phyloP scores from a whole-genome alignment of 2,888 invertebrate species.

The Agriotes lineatus region DNA sequence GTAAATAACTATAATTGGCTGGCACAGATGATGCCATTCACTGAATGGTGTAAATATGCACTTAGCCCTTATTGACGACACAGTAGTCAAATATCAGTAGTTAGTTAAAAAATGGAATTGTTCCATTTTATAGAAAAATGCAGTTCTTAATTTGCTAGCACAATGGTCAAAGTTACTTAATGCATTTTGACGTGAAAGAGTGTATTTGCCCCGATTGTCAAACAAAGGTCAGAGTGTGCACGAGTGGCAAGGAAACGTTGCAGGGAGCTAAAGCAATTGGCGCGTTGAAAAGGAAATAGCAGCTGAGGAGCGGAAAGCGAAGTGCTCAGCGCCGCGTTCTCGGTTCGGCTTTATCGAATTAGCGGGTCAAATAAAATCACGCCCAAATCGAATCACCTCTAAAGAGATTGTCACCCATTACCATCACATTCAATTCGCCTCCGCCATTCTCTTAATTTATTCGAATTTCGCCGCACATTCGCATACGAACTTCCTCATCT shows the following conservation, averaged over 20 bases:
- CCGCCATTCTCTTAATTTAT: constrained; percentile 43
- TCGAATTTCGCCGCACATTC: constrained; percentile 25
- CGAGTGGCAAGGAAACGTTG: neutral
- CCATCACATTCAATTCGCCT: constrained; percentile 63
- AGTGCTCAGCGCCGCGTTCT: constrained; percentile 43
- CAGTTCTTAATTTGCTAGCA: too few relatives aligned
- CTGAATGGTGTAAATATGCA: too few relatives aligned
- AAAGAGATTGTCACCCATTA: constrained; percentile 65
- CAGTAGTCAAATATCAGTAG: too few relatives aligned
- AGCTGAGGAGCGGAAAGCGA: constrained; percentile 42
- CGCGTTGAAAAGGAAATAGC: constrained; percentile 46
- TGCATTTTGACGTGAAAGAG: too few relatives aligned
- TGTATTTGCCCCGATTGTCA: too few relatives aligned
- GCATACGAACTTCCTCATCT: neutral
- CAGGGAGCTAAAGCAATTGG: constrained; percentile 29
- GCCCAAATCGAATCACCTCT: constrained; percentile 64
- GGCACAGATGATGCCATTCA: too few relatives aligned
- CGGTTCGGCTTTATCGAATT: constrained; percentile 60
- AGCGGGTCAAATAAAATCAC: constrained; percentile 65
- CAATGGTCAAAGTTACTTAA: too few relatives aligned
- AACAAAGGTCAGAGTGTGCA: constrained; percentile 21
- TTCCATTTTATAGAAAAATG: too few relatives aligned
- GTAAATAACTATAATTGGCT: too few relatives aligned
- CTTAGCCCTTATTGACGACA: too few relatives aligned
- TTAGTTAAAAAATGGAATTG: too few relatives aligned